Percentiles rank a stretch among this genome's conserved stretches.
These are phyloP conservation scores for Takifugu flavidus DNA, from an alignment of 2,113 vertebrate species.

Conservation along the genomic window DNA sequence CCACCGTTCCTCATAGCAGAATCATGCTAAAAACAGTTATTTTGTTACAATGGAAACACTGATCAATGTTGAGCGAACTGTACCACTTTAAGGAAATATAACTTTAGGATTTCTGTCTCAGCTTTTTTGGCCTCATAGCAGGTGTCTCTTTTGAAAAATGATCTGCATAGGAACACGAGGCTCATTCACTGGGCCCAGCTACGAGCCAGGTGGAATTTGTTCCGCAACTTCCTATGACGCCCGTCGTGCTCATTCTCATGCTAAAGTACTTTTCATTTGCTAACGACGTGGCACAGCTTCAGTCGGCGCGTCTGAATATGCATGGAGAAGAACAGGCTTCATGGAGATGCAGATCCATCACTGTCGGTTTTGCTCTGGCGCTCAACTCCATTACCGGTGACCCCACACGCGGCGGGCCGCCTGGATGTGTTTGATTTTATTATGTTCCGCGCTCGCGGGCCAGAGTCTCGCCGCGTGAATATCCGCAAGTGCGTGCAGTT, in stretches of 20 bases:
- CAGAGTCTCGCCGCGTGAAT: not conserved
- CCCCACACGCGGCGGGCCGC: conserved; percentile 36
- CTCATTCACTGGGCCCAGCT: conserved; percentile 33
- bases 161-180: conserved; percentile 31
- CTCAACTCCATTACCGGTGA: conserved; percentile 50
- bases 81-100: no score
- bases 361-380: conserved; percentile 29
- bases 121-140: no score
- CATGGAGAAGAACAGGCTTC: conserved; percentile 59
- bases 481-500: conserved; percentile 1
- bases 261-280: conserved; percentile 73
- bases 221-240: conserved; percentile 46
- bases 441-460: not conserved
- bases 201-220: conserved; percentile 48
- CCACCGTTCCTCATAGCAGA: no score
- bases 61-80: no score
- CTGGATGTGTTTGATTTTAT: conserved; percentile 22
- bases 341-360: conserved; percentile 56
- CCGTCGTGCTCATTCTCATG: conserved; percentile 65
- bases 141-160: conserved; percentile 8
- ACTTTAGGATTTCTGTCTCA: no score
- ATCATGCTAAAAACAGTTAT: no score
- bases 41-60: no score
- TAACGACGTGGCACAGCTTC: conserved; percentile 69
- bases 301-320: conserved; percentile 65